Evolutionary conservation across 2,113 vertebrate genomes (phyloP).

Genomic region (rat (Rattus norvegicus)): DNA sequence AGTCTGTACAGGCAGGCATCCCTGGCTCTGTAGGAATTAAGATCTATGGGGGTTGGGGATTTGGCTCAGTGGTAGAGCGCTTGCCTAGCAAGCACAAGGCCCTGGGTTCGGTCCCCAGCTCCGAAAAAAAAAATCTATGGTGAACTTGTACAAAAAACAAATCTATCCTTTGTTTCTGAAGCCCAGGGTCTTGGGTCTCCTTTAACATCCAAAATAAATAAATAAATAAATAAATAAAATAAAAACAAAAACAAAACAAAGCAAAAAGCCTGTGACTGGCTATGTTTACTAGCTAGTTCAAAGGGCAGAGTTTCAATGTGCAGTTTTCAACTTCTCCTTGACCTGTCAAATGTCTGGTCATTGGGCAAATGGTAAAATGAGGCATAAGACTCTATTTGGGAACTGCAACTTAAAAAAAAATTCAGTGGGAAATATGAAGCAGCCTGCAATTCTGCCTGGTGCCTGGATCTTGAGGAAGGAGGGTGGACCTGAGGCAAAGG

Average conservation of each 20-base stretch:
- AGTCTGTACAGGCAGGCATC: not conserved
- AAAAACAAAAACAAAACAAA: too few relatives aligned
- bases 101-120: too few relatives aligned
- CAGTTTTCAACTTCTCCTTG: not conserved
- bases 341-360: not conserved
- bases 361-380: conserved; percentile 14
- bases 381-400: not conserved
- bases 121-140: too few relatives aligned
- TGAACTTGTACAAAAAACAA: not conserved
- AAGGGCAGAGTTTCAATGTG: not conserved
- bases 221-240: too few relatives aligned
- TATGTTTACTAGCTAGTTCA: not conserved
- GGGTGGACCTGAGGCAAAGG: not conserved
- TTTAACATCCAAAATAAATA: not conserved
- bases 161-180: not conserved
- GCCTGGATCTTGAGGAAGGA: not conserved
- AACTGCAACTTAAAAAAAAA: not conserved
- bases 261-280: not conserved
- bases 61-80: too few relatives aligned
- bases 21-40: not conserved
- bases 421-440: not conserved
- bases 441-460: not conserved
- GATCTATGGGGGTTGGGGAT: too few relatives aligned
- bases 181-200: not conserved
- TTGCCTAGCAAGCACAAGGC: too few relatives aligned